Base-by-base conservation (phyloP, 2,888 invertebrate genomes). In the Aphidoletes aphidimyza region DNA sequence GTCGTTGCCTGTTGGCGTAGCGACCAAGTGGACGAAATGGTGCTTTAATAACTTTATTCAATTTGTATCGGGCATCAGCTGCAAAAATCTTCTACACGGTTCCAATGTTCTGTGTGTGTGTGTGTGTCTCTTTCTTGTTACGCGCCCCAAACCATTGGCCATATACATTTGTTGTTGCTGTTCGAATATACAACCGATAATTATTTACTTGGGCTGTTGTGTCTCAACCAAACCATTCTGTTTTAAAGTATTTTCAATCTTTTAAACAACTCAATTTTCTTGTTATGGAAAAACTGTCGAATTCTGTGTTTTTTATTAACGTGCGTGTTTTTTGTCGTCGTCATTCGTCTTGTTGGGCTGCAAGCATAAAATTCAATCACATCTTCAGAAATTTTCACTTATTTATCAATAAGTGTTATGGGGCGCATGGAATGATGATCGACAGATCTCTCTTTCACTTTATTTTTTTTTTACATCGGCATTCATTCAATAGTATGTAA, bases 401-500 rank as follows among this genome's bases (percentile, higher is more conserved):
- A 81, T 81, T 81, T 81, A 81, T 81, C 81, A 81, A 81, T 81
- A 81, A 81, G 81, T 81, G 81, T 81, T 81, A 37, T 81, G n/a
- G 37, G 37, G 8, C 69, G 22, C 11, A 69, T 69, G 69, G n/a
- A 30, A 69, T 14, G 34, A 69, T 69, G 69, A 34, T 69, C 69
- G 69, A 69, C 69, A n/a, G 81, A 81, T 37, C 81, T n/a, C n/a
- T n/a, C 36, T 81, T 81, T 81, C 36, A 81, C n/a, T 81, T 81
- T n/a, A 36, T 37, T n/a, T 37, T 37, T n/a, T n/a, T n/a, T n/a
- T n/a, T n/a, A n/a, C n/a, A 37, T n/a, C n/a, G 11, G 54, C 54
- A 37, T 8, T 6, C 78, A 78, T 9, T 37, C n/a, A n/a, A 36
- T 36, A n/a, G 81, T 37, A 81, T 81, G 81, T 11, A 81, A n/a